Percentiles rank a stretch among this genome's conserved stretches.
phyloP scores from a whole-genome alignment of 2,113 vertebrate species.

The Bambusicola thoracicus region DNA sequence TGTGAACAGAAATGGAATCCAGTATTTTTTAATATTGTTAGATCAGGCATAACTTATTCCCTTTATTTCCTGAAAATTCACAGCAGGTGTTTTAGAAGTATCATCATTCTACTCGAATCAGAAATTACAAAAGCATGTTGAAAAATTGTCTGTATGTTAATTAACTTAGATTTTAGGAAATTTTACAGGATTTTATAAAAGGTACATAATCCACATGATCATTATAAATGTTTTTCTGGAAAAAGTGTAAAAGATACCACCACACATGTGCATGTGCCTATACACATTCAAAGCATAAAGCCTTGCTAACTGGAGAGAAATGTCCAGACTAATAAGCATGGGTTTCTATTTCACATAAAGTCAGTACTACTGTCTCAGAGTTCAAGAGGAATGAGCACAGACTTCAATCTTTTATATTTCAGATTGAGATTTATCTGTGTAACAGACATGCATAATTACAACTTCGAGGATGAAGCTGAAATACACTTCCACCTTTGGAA shows the following conservation, averaged over 20 bases:
- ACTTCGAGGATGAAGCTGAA: neutral
- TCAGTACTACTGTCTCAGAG: neutral
- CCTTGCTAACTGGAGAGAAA: neutral
- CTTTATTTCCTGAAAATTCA: neutral
- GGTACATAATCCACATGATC: neutral
- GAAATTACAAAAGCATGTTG: neutral
- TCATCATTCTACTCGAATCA: neutral
- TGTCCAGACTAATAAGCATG: neutral
- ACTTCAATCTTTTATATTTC: neutral
- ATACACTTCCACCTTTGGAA: neutral
- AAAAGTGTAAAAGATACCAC: neutral
- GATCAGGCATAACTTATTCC: neutral
- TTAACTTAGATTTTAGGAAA: neutral
- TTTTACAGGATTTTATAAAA: neutral
- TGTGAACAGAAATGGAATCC: neutral
- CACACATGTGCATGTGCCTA: neutral
- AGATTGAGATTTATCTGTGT: neutral
- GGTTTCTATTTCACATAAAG: neutral
- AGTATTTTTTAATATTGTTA: neutral
- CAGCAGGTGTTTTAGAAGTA: neutral
- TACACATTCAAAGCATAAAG: neutral
- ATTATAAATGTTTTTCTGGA: neutral
- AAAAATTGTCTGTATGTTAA: neutral
- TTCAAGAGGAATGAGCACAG: neutral
- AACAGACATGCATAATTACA: neutral